Evolutionary conservation across 2,113 vertebrate genomes (phyloP).

Genomic region (Zapornia atra): DNA sequence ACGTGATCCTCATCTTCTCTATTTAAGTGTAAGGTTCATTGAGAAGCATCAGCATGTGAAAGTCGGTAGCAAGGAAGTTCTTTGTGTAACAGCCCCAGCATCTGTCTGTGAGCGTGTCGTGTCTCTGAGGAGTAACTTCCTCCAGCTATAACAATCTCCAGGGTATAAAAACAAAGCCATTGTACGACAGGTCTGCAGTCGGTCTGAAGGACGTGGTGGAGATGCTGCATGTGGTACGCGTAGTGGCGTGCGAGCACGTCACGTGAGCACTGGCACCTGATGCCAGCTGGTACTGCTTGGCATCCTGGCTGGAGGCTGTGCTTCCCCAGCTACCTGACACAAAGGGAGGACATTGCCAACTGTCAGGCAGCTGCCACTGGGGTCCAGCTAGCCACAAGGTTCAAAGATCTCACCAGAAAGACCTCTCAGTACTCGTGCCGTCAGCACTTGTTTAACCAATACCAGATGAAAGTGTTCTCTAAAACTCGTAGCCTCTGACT

Average conservation of each 20-base stretch:
- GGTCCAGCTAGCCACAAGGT: neutral
- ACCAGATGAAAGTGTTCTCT: neutral
- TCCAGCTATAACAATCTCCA: neutral
- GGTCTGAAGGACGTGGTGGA: accelerated
- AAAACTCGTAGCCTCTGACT: neutral
- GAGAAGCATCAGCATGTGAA: neutral
- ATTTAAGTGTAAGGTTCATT: neutral
- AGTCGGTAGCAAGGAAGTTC: neutral
- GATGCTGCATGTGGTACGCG: accelerated
- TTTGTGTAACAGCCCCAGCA: neutral
- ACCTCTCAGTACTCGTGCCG: neutral
- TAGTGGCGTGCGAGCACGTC: accelerated
- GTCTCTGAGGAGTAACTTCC: neutral
- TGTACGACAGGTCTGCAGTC: neutral
- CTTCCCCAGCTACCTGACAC: accelerated
- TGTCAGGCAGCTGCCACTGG: neutral
- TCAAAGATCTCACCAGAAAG: constrained; percentile 6
- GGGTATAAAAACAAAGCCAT: neutral
- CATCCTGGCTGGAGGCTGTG: neutral
- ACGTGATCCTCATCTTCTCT: neutral
- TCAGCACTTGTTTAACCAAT: neutral
- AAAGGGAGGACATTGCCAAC: accelerated
- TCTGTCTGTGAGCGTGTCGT: neutral
- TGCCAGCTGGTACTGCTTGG: accelerated
- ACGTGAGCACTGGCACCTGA: accelerated